Evolutionary conservation across 2,113 vertebrate genomes (phyloP).

Genomic region (Aptenodytes patagonicus): DNA sequence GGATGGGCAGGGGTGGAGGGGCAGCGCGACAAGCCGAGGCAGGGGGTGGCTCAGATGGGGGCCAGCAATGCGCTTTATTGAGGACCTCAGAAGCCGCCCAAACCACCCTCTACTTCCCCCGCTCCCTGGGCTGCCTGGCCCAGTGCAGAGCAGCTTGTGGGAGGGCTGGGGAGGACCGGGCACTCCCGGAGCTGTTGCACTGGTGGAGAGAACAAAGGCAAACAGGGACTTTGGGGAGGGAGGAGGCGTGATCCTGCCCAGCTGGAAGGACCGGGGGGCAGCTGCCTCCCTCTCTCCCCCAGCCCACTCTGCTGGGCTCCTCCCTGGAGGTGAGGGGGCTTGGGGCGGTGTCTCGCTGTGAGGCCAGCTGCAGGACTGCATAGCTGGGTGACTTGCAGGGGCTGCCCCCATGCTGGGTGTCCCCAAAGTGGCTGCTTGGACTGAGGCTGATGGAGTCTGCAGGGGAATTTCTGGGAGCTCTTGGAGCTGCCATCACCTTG

Average conservation of each 20-base stretch:
- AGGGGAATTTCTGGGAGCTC: neutral
- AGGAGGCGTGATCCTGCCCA: neutral
- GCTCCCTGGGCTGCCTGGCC: neutral
- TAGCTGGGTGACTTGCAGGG: neutral
- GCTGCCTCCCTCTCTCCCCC: neutral
- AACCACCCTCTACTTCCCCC: fast-evolving
- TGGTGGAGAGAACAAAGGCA: fast-evolving
- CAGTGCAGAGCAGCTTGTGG: neutral
- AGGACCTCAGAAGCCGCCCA: neutral
- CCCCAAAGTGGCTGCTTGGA: neutral
- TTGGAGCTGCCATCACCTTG: neutral
- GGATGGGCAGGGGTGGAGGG: fast-evolving
- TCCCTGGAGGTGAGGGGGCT: neutral
- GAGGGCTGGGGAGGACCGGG: neutral
- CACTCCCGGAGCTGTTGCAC: fast-evolving
- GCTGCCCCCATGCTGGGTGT: neutral
- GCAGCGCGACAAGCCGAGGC: fast-evolving
- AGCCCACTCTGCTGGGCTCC: neutral
- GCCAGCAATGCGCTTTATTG: slow-evolving; percentile 24
- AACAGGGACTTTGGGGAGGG: neutral
- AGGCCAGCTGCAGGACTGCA: fast-evolving
- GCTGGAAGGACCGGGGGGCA: neutral
- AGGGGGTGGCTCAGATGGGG: neutral
- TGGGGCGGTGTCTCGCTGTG: fast-evolving
- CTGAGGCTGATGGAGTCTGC: neutral